Percentiles rank a stretch among this genome's conserved stretches.
phyloP scores from a whole-genome alignment of 2,888 invertebrate species.

The Eustalomyia histrio region DNA sequence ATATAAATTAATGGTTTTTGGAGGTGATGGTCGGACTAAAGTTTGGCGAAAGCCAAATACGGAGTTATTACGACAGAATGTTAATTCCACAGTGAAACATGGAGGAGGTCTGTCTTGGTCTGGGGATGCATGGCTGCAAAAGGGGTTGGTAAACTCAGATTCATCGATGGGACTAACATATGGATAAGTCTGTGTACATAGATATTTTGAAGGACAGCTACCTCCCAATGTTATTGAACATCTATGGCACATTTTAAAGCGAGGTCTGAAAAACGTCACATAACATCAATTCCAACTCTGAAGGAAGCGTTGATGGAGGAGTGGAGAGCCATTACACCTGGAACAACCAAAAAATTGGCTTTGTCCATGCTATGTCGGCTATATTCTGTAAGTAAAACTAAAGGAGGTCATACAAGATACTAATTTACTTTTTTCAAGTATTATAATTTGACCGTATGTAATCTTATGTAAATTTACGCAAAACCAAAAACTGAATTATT shows the following conservation, averaged over 20 bases:
- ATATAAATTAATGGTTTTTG: no score
- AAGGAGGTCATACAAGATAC: slow-evolving; percentile 19
- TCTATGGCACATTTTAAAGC: slow-evolving; percentile 14
- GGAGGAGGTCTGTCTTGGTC: background rate
- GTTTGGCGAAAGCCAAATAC: no score
- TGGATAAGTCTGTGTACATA: slow-evolving; percentile 25
- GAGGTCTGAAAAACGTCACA: background rate
- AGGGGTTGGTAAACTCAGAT: slow-evolving; percentile 28
- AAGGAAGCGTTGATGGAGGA: no score
- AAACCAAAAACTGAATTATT: slow-evolving; percentile 6
- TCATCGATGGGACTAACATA: slow-evolving; percentile 37
- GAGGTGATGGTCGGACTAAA: no score
- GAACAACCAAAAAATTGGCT: slow-evolving; percentile 6
- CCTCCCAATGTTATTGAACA: slow-evolving; percentile 3
- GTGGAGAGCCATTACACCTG: background rate
- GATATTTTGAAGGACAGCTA: no score
- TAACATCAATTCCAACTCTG: background rate
- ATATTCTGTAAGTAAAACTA: slow-evolving; percentile 5
- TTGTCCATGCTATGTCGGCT: background rate
- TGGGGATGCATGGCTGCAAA: no score
- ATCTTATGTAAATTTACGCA: background rate
- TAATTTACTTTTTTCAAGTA: background rate
- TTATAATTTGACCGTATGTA: background rate
- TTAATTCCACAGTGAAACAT: slow-evolving; percentile 11
- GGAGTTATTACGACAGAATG: slow-evolving; percentile 1